These are phyloP conservation scores for Agapornis canus DNA, from an alignment of 2,797 vertebrate species.

Conservation along the genomic window DNA sequence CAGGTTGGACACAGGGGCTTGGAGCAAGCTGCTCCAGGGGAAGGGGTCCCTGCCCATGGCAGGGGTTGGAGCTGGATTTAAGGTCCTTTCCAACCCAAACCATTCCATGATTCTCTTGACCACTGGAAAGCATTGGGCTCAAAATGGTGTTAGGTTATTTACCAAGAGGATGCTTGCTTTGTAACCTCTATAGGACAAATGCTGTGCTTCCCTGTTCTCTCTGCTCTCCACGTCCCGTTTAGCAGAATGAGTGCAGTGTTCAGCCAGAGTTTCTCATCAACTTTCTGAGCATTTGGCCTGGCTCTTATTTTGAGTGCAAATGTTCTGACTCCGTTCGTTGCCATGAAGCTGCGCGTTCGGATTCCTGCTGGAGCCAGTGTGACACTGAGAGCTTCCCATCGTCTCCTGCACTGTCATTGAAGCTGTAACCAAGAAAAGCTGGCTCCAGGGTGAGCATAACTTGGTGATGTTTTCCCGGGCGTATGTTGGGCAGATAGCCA, in stretches of 20 bases:
- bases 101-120: background rate
- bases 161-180: slow-evolving; percentile 15
- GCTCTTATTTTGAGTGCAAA: slow-evolving; percentile 61
- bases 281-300: slow-evolving; percentile 47
- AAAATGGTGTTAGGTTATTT: background rate
- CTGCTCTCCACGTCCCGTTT: slow-evolving; percentile 30
- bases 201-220: slow-evolving; percentile 26
- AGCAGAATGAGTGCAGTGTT: slow-evolving; percentile 29
- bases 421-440: slow-evolving; percentile 61
- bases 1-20: background rate
- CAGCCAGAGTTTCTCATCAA: slow-evolving; percentile 50
- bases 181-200: slow-evolving; percentile 6
- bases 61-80: too few relatives aligned
- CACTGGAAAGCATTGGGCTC: background rate
- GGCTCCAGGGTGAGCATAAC: slow-evolving; percentile 24
- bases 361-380: slow-evolving; percentile 60
- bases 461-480: slow-evolving; percentile 57
- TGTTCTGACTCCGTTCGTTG: slow-evolving; percentile 13
- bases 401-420: slow-evolving; percentile 42
- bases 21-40: too few relatives aligned
- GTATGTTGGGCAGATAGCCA: slow-evolving; percentile 61
- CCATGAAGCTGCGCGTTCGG: background rate
- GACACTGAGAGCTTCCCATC: slow-evolving; percentile 50
- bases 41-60: too few relatives aligned
- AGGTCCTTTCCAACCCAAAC: too few relatives aligned